These are phyloP conservation scores for Mystacides longicornis DNA, from an alignment of 2,888 invertebrate species.

Conservation along the genomic window DNA sequence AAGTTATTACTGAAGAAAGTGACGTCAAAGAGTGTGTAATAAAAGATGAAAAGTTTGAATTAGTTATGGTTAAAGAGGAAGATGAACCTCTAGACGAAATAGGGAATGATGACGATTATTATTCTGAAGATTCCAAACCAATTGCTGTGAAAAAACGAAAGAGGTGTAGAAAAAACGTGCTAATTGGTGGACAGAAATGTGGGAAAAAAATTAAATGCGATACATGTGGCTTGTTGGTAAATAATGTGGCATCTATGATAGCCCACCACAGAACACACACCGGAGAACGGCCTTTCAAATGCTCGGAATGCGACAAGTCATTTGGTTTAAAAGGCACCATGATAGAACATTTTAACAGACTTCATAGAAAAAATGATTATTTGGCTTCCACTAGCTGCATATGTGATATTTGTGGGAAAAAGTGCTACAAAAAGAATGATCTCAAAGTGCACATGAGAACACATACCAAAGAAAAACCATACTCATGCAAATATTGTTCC, in stretches of 20 bases:
- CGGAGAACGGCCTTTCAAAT: conserved; percentile 16
- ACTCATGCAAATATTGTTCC: conserved; percentile 35
- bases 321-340: conserved; percentile 13
- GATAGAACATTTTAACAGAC: conserved; percentile 10
- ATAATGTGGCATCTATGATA: conserved; percentile 14
- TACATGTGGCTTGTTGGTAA: conserved; percentile 6
- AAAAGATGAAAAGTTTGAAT: not conserved
- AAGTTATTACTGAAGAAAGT: not conserved
- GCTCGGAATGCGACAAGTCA: conserved; percentile 9
- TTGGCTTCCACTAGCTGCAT: conserved; percentile 8
- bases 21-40: not conserved
- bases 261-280: conserved; percentile 18
- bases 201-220: conserved; percentile 5
- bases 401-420: conserved; percentile 42
- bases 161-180: not conserved
- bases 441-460: conserved; percentile 38
- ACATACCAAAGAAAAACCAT: conserved; percentile 43
- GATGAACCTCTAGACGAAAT: not conserved
- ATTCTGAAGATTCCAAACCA: not conserved
- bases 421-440: conserved; percentile 36
- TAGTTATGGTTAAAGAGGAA: not conserved
- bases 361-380: conserved; percentile 3
- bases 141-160: not conserved
- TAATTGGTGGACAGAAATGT: not conserved
- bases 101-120: not conserved